Percentiles rank a stretch among this genome's conserved stretches.
Evolutionary conservation across 1,140 invertebrate species (phyloP).

Genomic region (Chironomus tepperi): DNA sequence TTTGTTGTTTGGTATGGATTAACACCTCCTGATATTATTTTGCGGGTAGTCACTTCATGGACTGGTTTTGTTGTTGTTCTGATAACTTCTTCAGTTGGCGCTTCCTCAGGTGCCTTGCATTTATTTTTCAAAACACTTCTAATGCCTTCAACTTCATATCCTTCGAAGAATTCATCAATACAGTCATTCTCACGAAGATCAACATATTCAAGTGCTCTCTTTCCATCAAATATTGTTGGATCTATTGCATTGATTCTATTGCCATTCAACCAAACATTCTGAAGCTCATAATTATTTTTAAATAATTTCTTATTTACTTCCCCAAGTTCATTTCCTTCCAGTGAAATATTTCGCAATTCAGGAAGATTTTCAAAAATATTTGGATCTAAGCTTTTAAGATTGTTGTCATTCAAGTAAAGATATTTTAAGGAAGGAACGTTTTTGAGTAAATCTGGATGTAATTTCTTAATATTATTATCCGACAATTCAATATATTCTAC

Average conservation of each 20-base stretch:
- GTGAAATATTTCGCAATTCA: neutral
- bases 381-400: neutral
- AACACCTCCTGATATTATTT: no score
- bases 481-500: neutral
- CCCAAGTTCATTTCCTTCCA: neutral
- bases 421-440: neutral
- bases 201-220: neutral
- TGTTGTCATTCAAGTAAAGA: neutral
- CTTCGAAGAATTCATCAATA: neutral
- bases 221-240: neutral
- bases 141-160: neutral
- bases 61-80: neutral
- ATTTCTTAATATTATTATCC: neutral
- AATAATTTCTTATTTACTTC: neutral
- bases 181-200: neutral
- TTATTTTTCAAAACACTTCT: neutral
- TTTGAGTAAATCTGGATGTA: neutral
- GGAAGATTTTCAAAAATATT: neutral
- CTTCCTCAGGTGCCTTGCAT: neutral
- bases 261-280: neutral
- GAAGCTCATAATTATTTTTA: neutral
- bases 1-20: no score
- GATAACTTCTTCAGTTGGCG: neutral
- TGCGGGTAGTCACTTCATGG: no score
- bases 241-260: neutral